Base-by-base conservation (phyloP, 1,140 invertebrate genomes). In the Saccostrea cuccullata region DNA sequence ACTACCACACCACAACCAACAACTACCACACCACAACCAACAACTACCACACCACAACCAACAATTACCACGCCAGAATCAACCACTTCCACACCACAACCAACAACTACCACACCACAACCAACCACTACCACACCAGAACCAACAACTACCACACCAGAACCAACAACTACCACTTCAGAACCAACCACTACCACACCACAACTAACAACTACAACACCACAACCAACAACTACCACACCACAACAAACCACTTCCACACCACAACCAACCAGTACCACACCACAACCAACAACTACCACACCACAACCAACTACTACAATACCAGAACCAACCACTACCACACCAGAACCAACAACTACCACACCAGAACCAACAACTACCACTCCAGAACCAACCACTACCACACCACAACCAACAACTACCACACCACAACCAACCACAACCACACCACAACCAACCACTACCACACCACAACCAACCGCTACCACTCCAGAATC, bases 31-130 rank as follows among this genome's bases (percentile, higher is more conserved):
- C n/a, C 82, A 55, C 82, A 17, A 12, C 82, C 82, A 12, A 5
- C 82, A 55, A 20, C 82, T 9, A 83, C 82, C 13, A 55, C 36
- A 11, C 9, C 82, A 40, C 26, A 30, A 20, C 40, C 82, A 55
- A 83, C 82, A n/a, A 23, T 36, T n/a, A 23, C 36, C 20, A 5
- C 82, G 23, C 20, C 82, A 0, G 55, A 40, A 40, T 17, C 82
- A 15, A 15, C 82, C 0, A 47, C 82, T 20, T 9, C 82, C 9
- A 55, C 36, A 0, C 20, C 36, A 55, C n/a, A 30, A 55, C 17
- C 82, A n/a, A 83, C 82, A 17, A 83, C 82, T 17, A 40, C 82
- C 6, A 83, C 82, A 40, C 82, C 13, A n/a, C 82, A 47, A 55
- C 82, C 82, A 15, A 40, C 82, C 5, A 82, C 82, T 47, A 82